Evolutionary conservation across 2,888 invertebrate genomes (phyloP), one percentile per base, ranked within the genome.

Genomic region (Noctuana brunneofusca): DNA sequence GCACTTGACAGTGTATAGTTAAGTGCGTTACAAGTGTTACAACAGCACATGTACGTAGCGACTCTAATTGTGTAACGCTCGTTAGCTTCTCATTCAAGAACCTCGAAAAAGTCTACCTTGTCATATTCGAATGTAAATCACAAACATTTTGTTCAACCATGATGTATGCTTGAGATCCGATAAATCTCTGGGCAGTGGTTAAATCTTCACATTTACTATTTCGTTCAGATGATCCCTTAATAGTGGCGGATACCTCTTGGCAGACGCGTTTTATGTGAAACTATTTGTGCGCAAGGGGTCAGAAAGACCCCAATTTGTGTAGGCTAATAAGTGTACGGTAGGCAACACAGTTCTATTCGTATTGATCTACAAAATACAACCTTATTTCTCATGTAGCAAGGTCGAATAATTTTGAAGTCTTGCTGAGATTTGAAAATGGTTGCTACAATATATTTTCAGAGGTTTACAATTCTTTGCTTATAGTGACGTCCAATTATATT

Each of bases 271-370:
- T 66, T 66, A 66, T 63, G 63, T n/a, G 43, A 55, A 65, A 65
- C 66, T 66, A 66, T 66, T 66, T 65, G 65, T 58, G 57, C 55
- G 53, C 50, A 58, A 53, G 52, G 62, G 66, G 60, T 65, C 65
- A 55, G 24, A 46, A 41, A 22, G 57, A 66, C 64, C 65, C 60
- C 60, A 66, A 66, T 66, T 66, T 65, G 63, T 65, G 65, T 49
- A 63, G 60, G 65, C 65, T 62, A 66, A 66, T 66, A 63, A 66
- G 58, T 53, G 56, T 58, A 63, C 54, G 50, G 32, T 32, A 32
- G 46, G 22, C 30, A 35, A 30, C 59, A 32, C 32, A 46, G 16
- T 1, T 9, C 16, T 32, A 30, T 22, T 6, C 24, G 6, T 16
- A 3, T 2, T 11, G 9, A 32, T 32, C 12, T 5, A 30, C 20